Evolutionary conservation across 2,113 vertebrate genomes (phyloP).

Genomic region (Notothenia coriiceps): DNA sequence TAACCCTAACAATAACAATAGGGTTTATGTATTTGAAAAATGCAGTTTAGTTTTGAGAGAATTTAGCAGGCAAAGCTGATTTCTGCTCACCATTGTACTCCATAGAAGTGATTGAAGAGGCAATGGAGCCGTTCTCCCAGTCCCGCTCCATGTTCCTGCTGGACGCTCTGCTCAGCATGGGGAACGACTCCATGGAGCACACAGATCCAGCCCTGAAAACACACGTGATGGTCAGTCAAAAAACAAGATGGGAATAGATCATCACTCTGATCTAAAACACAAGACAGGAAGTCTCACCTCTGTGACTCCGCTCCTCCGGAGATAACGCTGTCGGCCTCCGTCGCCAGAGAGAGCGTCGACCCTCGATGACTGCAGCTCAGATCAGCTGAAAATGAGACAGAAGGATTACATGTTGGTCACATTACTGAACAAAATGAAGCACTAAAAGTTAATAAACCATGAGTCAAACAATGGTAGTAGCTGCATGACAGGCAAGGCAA

Average conservation of each 20-base stretch:
- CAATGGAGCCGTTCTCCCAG: conserved; percentile 95
- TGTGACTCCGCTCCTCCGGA: conserved; percentile 90
- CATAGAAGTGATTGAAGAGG: conserved; percentile 92
- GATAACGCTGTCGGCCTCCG: conserved; percentile 91
- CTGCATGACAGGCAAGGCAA: background rate
- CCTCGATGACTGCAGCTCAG: conserved; percentile 91
- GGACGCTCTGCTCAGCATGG: conserved; percentile 89
- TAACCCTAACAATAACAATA: too few species aligned
- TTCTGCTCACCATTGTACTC: conserved; percentile 91
- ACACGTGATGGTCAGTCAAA: background rate
- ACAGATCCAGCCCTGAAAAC: conserved; percentile 89
- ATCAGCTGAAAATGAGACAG: conserved; percentile 83
- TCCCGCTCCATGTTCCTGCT: conserved; percentile 95
- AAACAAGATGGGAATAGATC: background rate
- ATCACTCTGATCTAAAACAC: background rate
- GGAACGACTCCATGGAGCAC: conserved; percentile 93
- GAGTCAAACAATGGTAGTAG: background rate
- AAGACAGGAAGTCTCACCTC: conserved; percentile 80
- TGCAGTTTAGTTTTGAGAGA: too few species aligned
- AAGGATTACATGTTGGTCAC: background rate
- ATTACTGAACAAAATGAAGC: background rate
- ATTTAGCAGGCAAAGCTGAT: background rate
- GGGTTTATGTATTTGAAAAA: too few species aligned
- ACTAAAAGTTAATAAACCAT: background rate
- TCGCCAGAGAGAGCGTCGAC: conserved; percentile 95